Percentiles rank a stretch among this genome's conserved stretches.
phyloP scores from a whole-genome alignment of 1,140 invertebrate genomes.

The Glossosoma conforme region DNA sequence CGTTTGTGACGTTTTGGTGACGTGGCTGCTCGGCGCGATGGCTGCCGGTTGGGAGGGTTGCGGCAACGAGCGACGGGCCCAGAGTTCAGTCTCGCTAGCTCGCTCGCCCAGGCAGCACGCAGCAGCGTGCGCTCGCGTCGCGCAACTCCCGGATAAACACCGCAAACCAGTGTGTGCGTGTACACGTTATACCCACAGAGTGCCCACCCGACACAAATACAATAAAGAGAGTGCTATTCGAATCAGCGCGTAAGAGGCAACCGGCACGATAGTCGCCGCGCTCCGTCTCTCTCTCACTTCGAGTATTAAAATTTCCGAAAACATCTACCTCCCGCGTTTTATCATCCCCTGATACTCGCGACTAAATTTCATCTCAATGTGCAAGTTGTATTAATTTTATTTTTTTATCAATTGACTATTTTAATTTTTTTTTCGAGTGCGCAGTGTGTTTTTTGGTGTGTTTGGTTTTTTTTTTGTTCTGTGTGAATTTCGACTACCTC shows the following conservation, averaged over 20 bases:
- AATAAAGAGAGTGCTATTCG: not conserved
- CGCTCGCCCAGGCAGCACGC: slow-evolving; percentile 16
- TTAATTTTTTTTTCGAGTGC: too few species aligned
- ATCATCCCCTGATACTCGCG: too few species aligned
- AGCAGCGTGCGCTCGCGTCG: slow-evolving; percentile 12
- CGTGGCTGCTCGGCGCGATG: not conserved
- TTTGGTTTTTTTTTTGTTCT: slow-evolving; percentile 8
- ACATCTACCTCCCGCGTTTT: too few species aligned
- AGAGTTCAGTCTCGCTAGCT: slow-evolving; percentile 17
- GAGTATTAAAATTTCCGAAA: too few species aligned
- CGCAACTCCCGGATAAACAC: slow-evolving; percentile 8
- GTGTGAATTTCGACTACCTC: too few species aligned
- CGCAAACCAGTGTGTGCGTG: slow-evolving; percentile 11
- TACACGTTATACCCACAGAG: not conserved
- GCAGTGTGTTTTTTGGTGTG: too few species aligned
- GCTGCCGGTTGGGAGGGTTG: slow-evolving; percentile 1
- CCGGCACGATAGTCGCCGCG: too few species aligned
- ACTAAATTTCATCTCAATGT: too few species aligned
- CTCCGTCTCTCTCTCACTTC: not conserved
- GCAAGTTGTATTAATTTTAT: too few species aligned
- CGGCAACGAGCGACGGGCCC: slow-evolving; percentile 1
- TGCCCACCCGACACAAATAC: not conserved
- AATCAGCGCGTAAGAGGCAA: not conserved
- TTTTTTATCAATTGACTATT: too few species aligned
- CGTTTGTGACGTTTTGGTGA: not conserved